A percentile compares a stretch with the other conserved stretches of the same genome.
phyloP scores from a whole-genome alignment of 2,113 vertebrate genomes.

The Istiophorus platypterus region DNA sequence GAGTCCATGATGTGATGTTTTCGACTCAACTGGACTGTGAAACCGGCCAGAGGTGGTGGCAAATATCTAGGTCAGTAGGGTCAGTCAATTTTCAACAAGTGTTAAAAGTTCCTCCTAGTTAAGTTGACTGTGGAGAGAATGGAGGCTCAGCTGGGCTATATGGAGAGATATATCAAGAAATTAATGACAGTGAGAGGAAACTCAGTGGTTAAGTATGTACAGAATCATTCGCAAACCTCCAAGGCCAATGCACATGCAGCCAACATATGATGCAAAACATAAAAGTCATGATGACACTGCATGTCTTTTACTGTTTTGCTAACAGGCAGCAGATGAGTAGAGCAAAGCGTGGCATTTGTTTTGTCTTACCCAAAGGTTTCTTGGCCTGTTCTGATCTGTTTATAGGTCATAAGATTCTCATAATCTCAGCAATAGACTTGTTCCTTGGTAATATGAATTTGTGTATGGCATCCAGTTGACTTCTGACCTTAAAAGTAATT shows the following conservation, averaged over 20 bases:
- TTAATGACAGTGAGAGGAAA: constrained; percentile 1
- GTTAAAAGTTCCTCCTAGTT: constrained; percentile 20
- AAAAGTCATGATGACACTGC: too few relatives aligned
- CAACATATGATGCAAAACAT: too few relatives aligned
- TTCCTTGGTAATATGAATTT: neutral
- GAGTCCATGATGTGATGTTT: neutral
- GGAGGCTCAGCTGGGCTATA: constrained; percentile 20
- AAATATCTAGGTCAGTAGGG: constrained; percentile 10
- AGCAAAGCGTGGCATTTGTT: neutral
- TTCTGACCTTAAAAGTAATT: neutral
- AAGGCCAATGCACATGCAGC: constrained; percentile 22
- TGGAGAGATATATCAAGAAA: constrained; percentile 8
- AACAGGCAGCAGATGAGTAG: neutral
- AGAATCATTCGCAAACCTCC: constrained; percentile 25
- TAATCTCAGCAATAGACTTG: neutral
- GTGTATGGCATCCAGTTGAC: neutral
- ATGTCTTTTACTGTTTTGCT: neutral
- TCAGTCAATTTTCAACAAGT: constrained; percentile 31
- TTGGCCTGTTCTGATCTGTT: neutral
- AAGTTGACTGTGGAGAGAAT: neutral
- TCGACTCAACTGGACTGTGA: neutral
- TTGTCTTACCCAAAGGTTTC: neutral
- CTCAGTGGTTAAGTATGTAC: neutral
- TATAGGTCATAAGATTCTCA: neutral
- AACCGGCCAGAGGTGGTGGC: neutral